Evolutionary conservation across 2,113 vertebrate species (phyloP).

Genomic region (Ellobius talpinus): DNA sequence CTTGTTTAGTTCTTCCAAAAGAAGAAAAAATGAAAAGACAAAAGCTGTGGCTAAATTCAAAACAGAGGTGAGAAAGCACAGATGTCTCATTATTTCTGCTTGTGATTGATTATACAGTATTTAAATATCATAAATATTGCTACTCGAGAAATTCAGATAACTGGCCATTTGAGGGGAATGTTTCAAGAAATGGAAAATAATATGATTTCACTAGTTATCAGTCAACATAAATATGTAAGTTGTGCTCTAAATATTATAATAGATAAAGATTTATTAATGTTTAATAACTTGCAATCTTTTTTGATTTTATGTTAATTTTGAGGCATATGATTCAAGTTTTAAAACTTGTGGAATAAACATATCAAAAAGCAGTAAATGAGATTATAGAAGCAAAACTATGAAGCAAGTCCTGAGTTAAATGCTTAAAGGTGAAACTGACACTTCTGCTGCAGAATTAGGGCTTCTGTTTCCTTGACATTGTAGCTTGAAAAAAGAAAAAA

Average conservation of each 20-base stretch:
- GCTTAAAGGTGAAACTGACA: neutral
- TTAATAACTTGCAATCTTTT: neutral
- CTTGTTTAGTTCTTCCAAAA: neutral
- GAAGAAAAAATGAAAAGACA: neutral
- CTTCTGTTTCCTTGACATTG: neutral
- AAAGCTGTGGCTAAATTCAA: neutral
- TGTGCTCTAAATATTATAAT: conserved; percentile 32
- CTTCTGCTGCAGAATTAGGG: neutral
- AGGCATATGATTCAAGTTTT: neutral
- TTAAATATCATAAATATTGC: conserved; percentile 21
- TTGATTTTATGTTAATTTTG: conserved; percentile 12
- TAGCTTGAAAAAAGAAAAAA: neutral
- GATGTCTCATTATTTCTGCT: conserved; percentile 30
- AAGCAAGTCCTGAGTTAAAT: conserved; percentile 26
- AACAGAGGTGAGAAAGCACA: neutral
- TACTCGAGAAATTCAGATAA: neutral
- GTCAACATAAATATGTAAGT: conserved; percentile 16
- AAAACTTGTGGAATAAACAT: neutral
- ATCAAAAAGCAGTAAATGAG: neutral
- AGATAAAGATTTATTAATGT: neutral
- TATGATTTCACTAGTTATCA: neutral
- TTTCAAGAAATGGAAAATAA: neutral
- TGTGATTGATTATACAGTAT: neutral
- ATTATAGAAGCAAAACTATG: neutral
- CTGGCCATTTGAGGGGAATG: neutral